phyloP scores from a whole-genome alignment of 2,113 vertebrate genomes.

The Tachycineta bicolor region DNA sequence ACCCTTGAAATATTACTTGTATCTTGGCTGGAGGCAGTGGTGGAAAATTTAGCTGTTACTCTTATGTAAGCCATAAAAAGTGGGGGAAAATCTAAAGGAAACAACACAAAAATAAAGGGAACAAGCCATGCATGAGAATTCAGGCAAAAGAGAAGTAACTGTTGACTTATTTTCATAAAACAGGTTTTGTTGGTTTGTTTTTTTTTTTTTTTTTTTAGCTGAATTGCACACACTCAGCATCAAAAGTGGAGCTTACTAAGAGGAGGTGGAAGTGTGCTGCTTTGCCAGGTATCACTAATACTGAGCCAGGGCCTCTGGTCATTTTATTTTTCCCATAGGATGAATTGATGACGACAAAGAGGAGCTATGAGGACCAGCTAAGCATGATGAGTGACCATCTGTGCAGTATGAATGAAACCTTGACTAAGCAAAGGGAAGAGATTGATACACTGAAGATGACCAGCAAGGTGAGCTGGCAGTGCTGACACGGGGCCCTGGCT shows the following conservation, averaged over 20 bases:
- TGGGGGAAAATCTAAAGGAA: background rate
- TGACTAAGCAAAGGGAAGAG: slow-evolving; percentile 95
- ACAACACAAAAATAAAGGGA: background rate
- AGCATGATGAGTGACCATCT: slow-evolving; percentile 99
- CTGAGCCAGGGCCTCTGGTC: background rate
- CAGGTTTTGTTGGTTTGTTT: too few species aligned
- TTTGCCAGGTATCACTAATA: background rate
- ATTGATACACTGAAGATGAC: slow-evolving; percentile 93
- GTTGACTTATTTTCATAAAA: background rate
- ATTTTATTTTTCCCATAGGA: slow-evolving; percentile 76
- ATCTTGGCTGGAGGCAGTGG: background rate
- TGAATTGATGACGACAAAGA: slow-evolving; percentile 93
- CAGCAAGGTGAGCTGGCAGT: slow-evolving; percentile 81
- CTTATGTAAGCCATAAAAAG: background rate
- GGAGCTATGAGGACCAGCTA: slow-evolving; percentile 96
- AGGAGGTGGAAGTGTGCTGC: background rate
- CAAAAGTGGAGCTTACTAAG: background rate
- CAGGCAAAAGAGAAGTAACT: background rate
- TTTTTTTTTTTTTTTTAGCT: background rate
- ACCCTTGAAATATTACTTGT: background rate
- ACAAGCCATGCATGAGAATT: background rate
- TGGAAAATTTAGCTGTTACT: background rate
- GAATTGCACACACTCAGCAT: background rate
- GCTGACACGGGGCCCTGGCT: background rate
- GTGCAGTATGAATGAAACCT: slow-evolving; percentile 96